Percentiles rank a stretch among this genome's conserved stretches.
These are phyloP conservation scores for Rhincodon typus DNA, from an alignment of 2,797 vertebrate species.

Conservation along the genomic window DNA sequence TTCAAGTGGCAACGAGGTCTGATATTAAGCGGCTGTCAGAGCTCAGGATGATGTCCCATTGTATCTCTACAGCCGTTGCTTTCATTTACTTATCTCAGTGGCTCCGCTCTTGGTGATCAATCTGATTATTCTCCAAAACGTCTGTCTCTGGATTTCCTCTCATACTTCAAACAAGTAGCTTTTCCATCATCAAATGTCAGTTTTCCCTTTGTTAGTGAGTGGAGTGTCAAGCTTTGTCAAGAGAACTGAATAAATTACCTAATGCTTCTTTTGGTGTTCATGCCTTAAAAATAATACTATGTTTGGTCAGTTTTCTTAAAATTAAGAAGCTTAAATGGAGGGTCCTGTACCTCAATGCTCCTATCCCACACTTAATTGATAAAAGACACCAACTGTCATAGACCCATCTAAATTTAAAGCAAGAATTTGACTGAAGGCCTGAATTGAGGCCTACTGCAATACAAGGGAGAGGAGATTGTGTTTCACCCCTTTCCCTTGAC, in stretches of 20 bases:
- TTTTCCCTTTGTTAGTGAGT: neutral
- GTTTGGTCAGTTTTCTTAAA: neutral
- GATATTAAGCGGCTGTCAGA: neutral
- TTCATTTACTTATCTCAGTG: constrained; percentile 26
- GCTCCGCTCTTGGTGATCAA: neutral
- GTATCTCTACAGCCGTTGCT: neutral
- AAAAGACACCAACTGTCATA: too few species aligned
- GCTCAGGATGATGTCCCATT: neutral
- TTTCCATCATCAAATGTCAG: constrained; percentile 13
- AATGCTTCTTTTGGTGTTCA: neutral
- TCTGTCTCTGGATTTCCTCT: neutral
- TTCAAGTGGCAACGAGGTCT: neutral
- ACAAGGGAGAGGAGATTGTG: too few species aligned
- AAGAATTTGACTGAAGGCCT: neutral
- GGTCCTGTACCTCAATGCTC: neutral
- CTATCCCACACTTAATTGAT: neutral
- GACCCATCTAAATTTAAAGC: neutral
- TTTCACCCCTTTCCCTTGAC: neutral
- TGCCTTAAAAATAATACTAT: neutral
- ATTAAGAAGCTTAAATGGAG: neutral
- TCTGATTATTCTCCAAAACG: neutral
- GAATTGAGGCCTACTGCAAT: neutral
- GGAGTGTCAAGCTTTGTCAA: neutral
- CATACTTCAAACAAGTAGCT: neutral
- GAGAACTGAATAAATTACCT: neutral